Evolutionary conservation across 2,888 invertebrate species (phyloP), one percentile per base, ranked within the genome.

Genomic region (Mellilla xanthometata): DNA sequence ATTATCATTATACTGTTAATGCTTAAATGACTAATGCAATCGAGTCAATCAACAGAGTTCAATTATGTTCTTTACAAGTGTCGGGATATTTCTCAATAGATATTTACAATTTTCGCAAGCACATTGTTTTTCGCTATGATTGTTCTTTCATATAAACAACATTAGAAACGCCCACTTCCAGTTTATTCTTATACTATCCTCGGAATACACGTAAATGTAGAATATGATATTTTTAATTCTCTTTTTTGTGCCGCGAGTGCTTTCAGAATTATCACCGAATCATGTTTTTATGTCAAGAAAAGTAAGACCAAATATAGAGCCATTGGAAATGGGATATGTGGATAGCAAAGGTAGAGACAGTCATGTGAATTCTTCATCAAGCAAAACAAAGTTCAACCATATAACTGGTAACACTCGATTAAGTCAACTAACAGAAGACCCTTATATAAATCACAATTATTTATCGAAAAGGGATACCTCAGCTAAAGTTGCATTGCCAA

Each of bases 111-210:
- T 86, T 84, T 86, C 54, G 10, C 19, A 30, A 41, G 15, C 74
- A 77, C 80, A 83, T 79, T 81, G 69, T 36, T 28, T 36, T 36
- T 22, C 56, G 56, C 54, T 58, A 13, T 54, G 52, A 47, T 47
- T 54, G 76, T 78, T 79, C 78, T 78, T 67, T 72, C 65, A 79
- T 83, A 86, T 75, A 85, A 77, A 72, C 76, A 72, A 59, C 58
- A 66, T 72, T 71, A 62, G 65, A 53, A 63, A 68, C 67, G 57
- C 60, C 44, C 54, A 68, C 60, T 77, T 77, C 69, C 84, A 86
- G 83, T 85, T 62, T 52, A 60, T 51, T 44, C 58, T 50, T 39
- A 39, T 39, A 41, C 56, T 53, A 54, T 56, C 50, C 45, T 44
- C 55, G 38, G 60, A 50, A 65, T 58, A 67, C 75, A 75, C 73